Conservation (phyloP, 2,113 vertebrate species). For the Artemisiospiza belli region DNA sequence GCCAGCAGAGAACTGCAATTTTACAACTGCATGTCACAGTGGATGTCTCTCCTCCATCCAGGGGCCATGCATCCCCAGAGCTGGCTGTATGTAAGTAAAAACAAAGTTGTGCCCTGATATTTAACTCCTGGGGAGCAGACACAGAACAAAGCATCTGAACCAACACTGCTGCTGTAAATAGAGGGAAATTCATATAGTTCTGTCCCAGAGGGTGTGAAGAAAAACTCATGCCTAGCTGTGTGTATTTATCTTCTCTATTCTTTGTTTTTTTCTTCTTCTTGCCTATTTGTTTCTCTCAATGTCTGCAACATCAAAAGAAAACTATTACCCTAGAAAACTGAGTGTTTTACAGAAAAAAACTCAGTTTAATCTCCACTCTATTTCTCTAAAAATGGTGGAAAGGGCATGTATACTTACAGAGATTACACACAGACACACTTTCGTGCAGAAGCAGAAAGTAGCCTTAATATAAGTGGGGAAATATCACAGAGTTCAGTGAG, state of each 20-base stretch:
- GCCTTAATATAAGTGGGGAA: not conserved
- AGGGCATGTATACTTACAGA: not conserved
- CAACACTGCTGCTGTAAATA: not conserved
- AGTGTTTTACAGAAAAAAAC: not conserved
- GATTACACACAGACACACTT: not conserved
- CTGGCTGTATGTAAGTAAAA: rapidly evolving
- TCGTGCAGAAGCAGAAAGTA: not conserved
- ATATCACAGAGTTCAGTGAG: not conserved
- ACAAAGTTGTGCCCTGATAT: not conserved
- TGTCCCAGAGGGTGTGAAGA: not conserved
- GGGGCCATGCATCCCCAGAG: rapidly evolving
- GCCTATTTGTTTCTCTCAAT: not conserved
- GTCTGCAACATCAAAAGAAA: not conserved
- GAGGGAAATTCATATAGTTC: not conserved
- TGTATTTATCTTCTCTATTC: not conserved
- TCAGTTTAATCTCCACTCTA: not conserved
- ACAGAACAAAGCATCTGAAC: not conserved
- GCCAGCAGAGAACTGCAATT: not conserved
- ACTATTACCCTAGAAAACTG: not conserved
- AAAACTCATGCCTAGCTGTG: not conserved
- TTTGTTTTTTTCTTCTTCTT: not conserved
- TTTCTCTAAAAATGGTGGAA: not conserved
- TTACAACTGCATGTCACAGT: not conserved
- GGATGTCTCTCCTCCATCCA: not conserved
- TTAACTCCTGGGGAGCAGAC: not conserved